phyloP scores from a whole-genome alignment of 2,888 invertebrate genomes.

The Cryptus armator region DNA sequence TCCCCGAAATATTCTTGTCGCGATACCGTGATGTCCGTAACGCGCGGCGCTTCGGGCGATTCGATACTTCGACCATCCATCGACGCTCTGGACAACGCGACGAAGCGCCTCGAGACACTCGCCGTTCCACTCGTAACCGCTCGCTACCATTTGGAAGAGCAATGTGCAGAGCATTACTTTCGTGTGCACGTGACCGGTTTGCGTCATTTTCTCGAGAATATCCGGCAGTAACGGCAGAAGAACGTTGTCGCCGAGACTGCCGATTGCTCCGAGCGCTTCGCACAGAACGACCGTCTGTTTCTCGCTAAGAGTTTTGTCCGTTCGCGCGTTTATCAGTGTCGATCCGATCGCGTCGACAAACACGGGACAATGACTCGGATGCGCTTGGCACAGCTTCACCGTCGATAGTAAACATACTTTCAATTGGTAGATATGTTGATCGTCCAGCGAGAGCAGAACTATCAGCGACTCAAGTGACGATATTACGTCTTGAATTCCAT shows the following conservation, averaged over 20 bases:
- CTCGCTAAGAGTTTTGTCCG: constrained; percentile 77
- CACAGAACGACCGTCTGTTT: constrained; percentile 87
- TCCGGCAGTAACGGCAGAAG: constrained; percentile 87
- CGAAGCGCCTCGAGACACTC: constrained; percentile 88
- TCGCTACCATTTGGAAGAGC: constrained; percentile 92
- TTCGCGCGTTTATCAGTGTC: constrained; percentile 81
- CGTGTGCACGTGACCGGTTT: constrained; percentile 82
- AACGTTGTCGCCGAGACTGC: constrained; percentile 87
- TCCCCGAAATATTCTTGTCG: constrained; percentile 88
- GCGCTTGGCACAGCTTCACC: constrained; percentile 89
- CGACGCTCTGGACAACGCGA: constrained; percentile 87
- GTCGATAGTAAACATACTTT: constrained; percentile 90
- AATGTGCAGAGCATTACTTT: constrained; percentile 92
- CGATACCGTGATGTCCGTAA: constrained; percentile 93
- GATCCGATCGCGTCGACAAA: constrained; percentile 89
- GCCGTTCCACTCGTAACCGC: constrained; percentile 89
- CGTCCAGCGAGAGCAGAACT: constrained; percentile 85
- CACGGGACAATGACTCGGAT: constrained; percentile 88
- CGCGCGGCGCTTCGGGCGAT: constrained; percentile 95
- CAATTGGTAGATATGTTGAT: constrained; percentile 87
- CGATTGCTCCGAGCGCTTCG: constrained; percentile 92
- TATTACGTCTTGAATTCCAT: constrained; percentile 88
- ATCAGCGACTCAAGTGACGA: constrained; percentile 90
- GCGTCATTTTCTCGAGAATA: constrained; percentile 85
- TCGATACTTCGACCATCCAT: constrained; percentile 94